Percentiles rank a stretch among this genome's conserved stretches.
These are phyloP conservation scores for Tachyglossus aculeatus DNA, from an alignment of 2,797 vertebrate species.

Conservation along the genomic window DNA sequence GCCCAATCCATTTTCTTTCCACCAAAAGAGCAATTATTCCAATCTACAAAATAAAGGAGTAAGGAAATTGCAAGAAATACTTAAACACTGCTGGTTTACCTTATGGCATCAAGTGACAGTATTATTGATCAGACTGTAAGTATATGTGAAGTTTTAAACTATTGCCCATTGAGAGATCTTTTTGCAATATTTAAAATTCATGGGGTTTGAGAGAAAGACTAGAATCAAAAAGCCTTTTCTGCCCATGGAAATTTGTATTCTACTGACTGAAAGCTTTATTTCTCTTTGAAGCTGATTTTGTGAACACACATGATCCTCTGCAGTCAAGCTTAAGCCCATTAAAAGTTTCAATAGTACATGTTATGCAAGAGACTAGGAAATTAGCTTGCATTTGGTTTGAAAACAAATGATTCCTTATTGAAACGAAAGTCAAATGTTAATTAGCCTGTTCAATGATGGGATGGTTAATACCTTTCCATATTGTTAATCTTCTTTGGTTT, in stretches of 20 bases:
- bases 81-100: no score
- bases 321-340: constrained; percentile 25
- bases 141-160: no score
- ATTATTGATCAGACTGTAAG: no score
- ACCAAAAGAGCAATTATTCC: no score
- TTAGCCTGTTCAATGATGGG: constrained; percentile 49
- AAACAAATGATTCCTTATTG: constrained; percentile 34
- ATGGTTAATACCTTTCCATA: constrained; percentile 36
- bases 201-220: neutral
- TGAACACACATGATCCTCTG: constrained; percentile 27
- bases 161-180: no score
- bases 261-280: constrained; percentile 34
- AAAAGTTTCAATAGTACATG: constrained; percentile 32
- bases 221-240: neutral
- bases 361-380: constrained; percentile 33
- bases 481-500: constrained; percentile 58
- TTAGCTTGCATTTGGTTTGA: constrained; percentile 37
- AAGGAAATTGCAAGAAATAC: no score
- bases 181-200: neutral
- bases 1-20: no score
- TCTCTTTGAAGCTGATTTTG: constrained; percentile 16
- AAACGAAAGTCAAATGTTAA: constrained; percentile 62
- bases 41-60: no score
- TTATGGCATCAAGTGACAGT: no score
- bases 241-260: constrained; percentile 37